A percentile compares a stretch with the other conserved stretches of the same genome.
Evolutionary conservation across 2,797 vertebrate species (phyloP).

Genomic region (Gallinago stenura): DNA sequence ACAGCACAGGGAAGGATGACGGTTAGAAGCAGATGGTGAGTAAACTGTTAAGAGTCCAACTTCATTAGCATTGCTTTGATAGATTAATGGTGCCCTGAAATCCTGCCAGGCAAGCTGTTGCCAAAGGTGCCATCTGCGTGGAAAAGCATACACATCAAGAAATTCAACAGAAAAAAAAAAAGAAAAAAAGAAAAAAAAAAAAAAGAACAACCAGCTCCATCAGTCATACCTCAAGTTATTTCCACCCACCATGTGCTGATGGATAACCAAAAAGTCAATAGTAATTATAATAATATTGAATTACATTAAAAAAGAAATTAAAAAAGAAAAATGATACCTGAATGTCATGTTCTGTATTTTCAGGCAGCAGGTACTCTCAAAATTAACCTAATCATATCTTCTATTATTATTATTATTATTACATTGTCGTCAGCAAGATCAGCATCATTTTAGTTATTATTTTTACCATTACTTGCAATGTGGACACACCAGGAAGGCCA

Average conservation of each 20-base stretch:
- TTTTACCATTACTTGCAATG: not conserved
- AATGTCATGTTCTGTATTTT: not conserved
- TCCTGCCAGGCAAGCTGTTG: slow-evolving; percentile 58
- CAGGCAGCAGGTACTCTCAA: not conserved
- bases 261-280: slow-evolving; percentile 21
- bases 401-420: not conserved
- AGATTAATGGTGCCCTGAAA: slow-evolving; percentile 73
- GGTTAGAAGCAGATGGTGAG: slow-evolving; percentile 70
- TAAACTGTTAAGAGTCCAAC: slow-evolving; percentile 69
- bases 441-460: not conserved
- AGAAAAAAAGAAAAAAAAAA: not conserved
- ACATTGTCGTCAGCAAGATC: not conserved
- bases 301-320: not conserved
- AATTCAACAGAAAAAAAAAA: not conserved
- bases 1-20: slow-evolving; percentile 7
- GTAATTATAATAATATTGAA: slow-evolving; percentile 20
- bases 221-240: slow-evolving; percentile 47
- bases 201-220: not conserved
- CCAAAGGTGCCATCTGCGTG: slow-evolving; percentile 71
- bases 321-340: not conserved
- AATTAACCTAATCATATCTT: not conserved
- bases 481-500: not conserved
- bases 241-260: slow-evolving; percentile 16
- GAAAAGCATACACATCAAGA: slow-evolving; percentile 60
- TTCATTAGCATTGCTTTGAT: slow-evolving; percentile 75